A percentile compares a stretch with the other conserved stretches of the same genome.
These are phyloP conservation scores for Alcedo quadribrachys DNA, from an alignment of 2,797 vertebrate species.

Conservation along the genomic window DNA sequence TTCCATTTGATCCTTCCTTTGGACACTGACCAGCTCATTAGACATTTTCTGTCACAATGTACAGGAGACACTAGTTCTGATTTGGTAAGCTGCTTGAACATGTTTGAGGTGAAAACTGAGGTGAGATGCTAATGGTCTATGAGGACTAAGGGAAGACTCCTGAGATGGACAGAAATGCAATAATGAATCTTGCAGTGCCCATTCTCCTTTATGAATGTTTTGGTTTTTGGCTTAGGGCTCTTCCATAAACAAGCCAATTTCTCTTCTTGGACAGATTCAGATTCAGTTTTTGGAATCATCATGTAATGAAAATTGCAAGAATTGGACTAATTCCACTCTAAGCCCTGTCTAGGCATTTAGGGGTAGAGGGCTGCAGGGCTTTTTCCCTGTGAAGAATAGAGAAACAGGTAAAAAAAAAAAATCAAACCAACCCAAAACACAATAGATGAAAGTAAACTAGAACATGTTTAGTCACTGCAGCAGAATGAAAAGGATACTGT, in stretches of 20 bases:
- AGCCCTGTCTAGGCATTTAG: neutral
- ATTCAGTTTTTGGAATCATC: neutral
- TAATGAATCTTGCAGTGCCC: neutral
- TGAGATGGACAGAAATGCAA: neutral
- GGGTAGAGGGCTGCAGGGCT: neutral
- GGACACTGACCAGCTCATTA: neutral
- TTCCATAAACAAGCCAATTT: neutral
- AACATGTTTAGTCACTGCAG: neutral
- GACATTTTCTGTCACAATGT: neutral
- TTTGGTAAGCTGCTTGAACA: neutral
- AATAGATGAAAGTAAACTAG: neutral
- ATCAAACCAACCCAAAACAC: too few relatives aligned
- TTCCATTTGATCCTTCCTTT: neutral
- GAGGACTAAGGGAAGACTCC: neutral
- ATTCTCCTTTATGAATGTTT: neutral
- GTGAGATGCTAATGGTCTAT: neutral
- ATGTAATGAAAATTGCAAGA: neutral
- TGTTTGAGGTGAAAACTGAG: neutral
- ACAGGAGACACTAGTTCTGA: neutral
- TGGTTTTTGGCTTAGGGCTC: too few relatives aligned
- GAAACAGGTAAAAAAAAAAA: neutral
- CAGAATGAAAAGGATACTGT: neutral
- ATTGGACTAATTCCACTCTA: neutral
- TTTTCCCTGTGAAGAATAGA: neutral
- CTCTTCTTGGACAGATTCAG: neutral